Evolutionary conservation across 2,113 vertebrate genomes (phyloP).

Genomic region (Gallinago undulata): DNA sequence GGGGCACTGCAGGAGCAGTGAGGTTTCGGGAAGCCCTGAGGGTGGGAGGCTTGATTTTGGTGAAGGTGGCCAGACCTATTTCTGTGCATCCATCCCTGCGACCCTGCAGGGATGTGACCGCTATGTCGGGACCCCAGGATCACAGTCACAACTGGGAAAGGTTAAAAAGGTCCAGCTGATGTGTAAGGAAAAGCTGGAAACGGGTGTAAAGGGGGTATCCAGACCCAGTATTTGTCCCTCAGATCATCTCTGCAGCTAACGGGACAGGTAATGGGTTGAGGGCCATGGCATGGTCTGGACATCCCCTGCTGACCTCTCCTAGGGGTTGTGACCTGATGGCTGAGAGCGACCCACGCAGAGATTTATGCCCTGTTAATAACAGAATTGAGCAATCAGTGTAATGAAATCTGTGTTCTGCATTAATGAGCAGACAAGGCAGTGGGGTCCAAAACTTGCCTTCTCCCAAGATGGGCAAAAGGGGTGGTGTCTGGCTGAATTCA

Average conservation of each 20-base stretch:
- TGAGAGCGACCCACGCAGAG: not conserved
- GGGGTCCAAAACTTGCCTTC: not conserved
- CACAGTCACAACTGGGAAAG: not conserved
- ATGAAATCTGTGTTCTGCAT: constrained; percentile 53
- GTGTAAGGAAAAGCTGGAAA: not conserved
- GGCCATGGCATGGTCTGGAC: not conserved
- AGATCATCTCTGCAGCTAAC: not conserved
- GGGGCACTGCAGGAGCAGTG: not conserved
- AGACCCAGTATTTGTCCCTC: not conserved
- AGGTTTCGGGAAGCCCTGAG: not conserved
- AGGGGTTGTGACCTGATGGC: not conserved
- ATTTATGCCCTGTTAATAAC: constrained; percentile 59
- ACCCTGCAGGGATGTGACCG: not conserved
- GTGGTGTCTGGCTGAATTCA: not conserved
- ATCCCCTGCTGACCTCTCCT: not conserved
- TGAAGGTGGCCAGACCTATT: not conserved
- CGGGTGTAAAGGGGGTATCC: not conserved
- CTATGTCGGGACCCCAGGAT: fast-evolving
- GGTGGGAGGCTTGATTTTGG: not conserved
- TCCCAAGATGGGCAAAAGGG: not conserved
- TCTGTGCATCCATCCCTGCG: not conserved
- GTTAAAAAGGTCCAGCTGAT: not conserved
- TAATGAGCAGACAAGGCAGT: not conserved
- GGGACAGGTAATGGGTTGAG: not conserved
- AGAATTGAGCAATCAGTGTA: constrained; percentile 42